Evolutionary conservation across 2,888 invertebrate species (phyloP), one percentile per base, ranked within the genome.

Genomic region (Conistra vaccinii): DNA sequence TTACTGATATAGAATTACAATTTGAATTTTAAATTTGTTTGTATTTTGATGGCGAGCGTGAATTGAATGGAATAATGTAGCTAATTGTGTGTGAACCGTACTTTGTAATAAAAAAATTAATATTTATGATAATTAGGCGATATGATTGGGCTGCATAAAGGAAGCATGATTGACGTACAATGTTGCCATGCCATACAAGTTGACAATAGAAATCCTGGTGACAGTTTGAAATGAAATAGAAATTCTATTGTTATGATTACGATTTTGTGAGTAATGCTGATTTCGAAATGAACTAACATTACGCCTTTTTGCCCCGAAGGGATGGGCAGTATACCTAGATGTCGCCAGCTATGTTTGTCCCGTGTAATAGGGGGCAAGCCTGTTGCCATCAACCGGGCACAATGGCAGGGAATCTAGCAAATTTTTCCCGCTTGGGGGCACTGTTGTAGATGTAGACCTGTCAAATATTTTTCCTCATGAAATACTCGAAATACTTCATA

Each of bases 11-110:
- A 91, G 91, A 89, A 90, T 96, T 95, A 95, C 95, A 89, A 94
- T 95, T 92, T 93, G 91, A 94, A 96, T 94, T 95, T 94, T 88
- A 94, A 91, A 95, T 96, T 91, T 93, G 91, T 93, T 93, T 93
- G 91, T 93, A 92, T 93, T 92, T 91, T 73, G 35, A 90, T 88
- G 90, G 87, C 88, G 85, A 87, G 82, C 89, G 81, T 90, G 92
- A 92, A 93, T 93, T 89, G 90, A 89, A 91, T 91, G 84, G 91
- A 91, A 95, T 95, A 95, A 96, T 95, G 91, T 81, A 93, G 91
- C 95, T 96, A 96, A 96, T 96, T 96, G 95, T 96, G 96, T 96
- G 96, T 96, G 96, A 96, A 95, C 93, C 55, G 86, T 81, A 88
- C 86, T 78, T 84, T 82, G 69, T 83, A 85, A 87, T 87, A 90